A percentile compares a stretch with the other conserved stretches of the same genome.
phyloP scores from a whole-genome alignment of 92 coral and sea anemone genomes.

The Phenganax marumi region DNA sequence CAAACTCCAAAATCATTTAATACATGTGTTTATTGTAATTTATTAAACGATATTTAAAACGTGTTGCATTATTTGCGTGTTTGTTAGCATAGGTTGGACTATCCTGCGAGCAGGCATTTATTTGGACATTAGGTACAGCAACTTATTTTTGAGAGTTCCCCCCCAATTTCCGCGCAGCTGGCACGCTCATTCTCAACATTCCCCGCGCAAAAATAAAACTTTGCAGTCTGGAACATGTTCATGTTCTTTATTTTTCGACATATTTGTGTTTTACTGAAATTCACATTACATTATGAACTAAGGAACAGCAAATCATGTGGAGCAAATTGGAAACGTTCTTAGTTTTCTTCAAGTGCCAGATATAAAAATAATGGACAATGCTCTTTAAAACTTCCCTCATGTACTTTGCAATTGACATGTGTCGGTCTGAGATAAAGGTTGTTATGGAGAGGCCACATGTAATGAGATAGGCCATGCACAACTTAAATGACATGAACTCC shows the following conservation, averaged over 20 bases:
- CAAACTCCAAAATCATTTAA: no score
- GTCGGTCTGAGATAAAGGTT: constrained; percentile 54
- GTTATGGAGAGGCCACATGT: constrained; percentile 51
- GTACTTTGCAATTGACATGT: constrained; percentile 58
- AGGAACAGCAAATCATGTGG: background rate
- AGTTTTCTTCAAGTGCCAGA: constrained; percentile 75
- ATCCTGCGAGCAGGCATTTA: background rate
- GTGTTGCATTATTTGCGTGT: background rate
- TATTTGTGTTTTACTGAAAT: no score
- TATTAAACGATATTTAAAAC: no score
- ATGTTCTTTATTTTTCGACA: no score
- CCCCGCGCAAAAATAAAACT: background rate
- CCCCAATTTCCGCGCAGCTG: constrained; percentile 16
- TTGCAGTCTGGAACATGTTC: no score
- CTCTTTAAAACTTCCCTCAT: constrained; percentile 51
- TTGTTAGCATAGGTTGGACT: background rate
- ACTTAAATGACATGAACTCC: constrained; percentile 60
- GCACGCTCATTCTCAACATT: background rate
- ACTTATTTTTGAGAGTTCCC: background rate
- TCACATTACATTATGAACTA: no score
- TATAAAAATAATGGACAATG: constrained; percentile 63
- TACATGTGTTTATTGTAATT: no score
- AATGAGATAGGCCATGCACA: constrained; percentile 53
- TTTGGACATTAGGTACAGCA: background rate
- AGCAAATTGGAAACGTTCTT: background rate